A percentile compares a stretch with the other conserved stretches of the same genome.
Conservation (phyloP, 2,113 vertebrate species). For the Numida meleagris region DNA sequence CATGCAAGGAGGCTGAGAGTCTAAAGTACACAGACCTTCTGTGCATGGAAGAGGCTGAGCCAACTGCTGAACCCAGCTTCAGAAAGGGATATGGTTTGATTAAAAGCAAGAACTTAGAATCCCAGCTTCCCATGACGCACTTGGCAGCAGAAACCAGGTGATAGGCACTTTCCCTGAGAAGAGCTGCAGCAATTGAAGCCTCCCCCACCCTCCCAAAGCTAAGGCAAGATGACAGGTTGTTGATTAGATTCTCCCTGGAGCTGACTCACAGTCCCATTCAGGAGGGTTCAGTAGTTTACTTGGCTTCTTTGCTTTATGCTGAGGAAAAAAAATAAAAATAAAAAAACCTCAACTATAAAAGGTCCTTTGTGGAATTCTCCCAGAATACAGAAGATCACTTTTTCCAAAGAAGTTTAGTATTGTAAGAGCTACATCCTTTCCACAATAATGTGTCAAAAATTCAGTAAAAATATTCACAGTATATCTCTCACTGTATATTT, state of each 20-base stretch:
- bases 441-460: background rate
- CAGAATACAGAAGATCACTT: background rate
- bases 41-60: background rate
- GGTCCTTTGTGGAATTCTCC: background rate
- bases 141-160: background rate
- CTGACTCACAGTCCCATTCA: background rate
- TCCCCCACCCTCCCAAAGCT: background rate
- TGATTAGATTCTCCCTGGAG: slow-evolving; percentile 5
- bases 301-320: background rate
- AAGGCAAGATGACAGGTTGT: background rate
- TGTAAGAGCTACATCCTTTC: background rate
- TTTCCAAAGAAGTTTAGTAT: background rate
- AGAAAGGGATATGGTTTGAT: background rate
- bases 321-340: background rate
- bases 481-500: background rate
- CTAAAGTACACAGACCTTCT: background rate
- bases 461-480: background rate
- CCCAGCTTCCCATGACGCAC: background rate
- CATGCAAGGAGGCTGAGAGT: fast-evolving
- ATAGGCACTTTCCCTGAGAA: background rate
- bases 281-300: slow-evolving; percentile 11
- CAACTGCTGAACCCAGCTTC: background rate
- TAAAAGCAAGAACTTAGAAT: background rate
- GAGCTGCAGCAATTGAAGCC: background rate
- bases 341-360: background rate